These are phyloP conservation scores for Tupiocoris notatus DNA, from an alignment of 2,888 invertebrate genomes.

Conservation along the genomic window DNA sequence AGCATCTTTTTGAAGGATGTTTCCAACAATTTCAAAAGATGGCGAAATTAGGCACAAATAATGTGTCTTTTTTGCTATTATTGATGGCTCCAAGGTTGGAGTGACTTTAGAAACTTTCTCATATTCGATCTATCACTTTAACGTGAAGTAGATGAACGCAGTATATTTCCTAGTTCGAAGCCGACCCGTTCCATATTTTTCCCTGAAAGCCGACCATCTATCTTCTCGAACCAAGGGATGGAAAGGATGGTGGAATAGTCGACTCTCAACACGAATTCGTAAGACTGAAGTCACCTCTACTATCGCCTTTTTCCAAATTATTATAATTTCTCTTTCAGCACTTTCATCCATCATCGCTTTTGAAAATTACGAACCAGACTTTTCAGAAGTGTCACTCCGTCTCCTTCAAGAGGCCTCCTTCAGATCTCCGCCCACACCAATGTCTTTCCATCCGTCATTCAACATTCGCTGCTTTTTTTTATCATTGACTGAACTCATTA, in stretches of 20 bases:
- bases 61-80: too few relatives aligned
- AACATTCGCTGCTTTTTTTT: not conserved
- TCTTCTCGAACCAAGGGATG: not conserved
- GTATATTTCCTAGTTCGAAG: too few relatives aligned
- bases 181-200: too few relatives aligned
- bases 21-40: too few relatives aligned
- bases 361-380: conserved; percentile 37
- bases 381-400: conserved; percentile 35
- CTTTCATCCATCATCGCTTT: conserved; percentile 39
- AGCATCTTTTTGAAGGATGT: too few relatives aligned
- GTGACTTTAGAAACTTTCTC: too few relatives aligned
- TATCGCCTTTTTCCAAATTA: not conserved
- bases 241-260: not conserved
- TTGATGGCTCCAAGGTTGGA: too few relatives aligned
- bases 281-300: not conserved
- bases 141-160: too few relatives aligned
- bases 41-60: too few relatives aligned
- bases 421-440: not conserved
- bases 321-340: conserved; percentile 30
- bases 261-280: not conserved
- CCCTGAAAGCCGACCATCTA: not conserved
- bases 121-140: too few relatives aligned
- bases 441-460: not conserved
- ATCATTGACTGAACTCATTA: not conserved
- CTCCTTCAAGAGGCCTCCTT: not conserved